These are phyloP conservation scores for Bombus terrestris DNA, from an alignment of 1,140 invertebrate genomes.

Conservation along the genomic window DNA sequence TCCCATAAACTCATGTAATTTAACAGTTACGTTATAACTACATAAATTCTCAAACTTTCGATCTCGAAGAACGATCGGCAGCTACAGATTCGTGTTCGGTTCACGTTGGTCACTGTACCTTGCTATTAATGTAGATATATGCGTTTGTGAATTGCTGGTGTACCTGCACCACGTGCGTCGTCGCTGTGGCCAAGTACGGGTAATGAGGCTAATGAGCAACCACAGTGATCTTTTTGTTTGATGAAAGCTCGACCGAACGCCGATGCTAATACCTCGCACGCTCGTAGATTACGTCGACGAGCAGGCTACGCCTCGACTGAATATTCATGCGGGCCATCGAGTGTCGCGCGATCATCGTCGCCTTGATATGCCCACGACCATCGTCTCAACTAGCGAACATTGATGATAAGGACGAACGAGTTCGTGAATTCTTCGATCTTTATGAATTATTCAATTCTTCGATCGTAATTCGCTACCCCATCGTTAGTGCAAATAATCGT, in stretches of 20 bases:
- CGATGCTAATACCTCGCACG: conserved; percentile 35
- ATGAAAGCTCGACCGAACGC: conserved; percentile 54
- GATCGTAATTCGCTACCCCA: neutral
- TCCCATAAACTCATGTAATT: neutral
- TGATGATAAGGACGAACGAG: neutral
- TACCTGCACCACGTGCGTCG: conserved; percentile 24
- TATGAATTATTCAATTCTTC: conserved; percentile 39
- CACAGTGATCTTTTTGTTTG: conserved; percentile 44
- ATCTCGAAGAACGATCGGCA: neutral
- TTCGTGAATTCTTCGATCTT: conserved; percentile 7
- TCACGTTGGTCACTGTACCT: conserved; percentile 2
- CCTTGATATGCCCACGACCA: conserved; percentile 2
- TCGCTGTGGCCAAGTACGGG: conserved; percentile 58
- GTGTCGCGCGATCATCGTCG: conserved; percentile 6
- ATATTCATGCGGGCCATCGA: conserved; percentile 52
- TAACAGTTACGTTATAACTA: neutral
- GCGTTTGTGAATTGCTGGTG: conserved; percentile 49
- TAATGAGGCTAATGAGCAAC: conserved; percentile 64
- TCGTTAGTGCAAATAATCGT: conserved; percentile 11
- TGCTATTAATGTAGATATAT: conserved; percentile 59
- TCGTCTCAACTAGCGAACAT: neutral
- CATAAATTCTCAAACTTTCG: neutral
- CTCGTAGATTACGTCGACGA: conserved; percentile 36
- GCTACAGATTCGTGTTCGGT: neutral
- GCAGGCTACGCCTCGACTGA: conserved; percentile 41